Evolutionary conservation across 1,140 invertebrate species (phyloP).

Genomic region (Eumaeus atala): DNA sequence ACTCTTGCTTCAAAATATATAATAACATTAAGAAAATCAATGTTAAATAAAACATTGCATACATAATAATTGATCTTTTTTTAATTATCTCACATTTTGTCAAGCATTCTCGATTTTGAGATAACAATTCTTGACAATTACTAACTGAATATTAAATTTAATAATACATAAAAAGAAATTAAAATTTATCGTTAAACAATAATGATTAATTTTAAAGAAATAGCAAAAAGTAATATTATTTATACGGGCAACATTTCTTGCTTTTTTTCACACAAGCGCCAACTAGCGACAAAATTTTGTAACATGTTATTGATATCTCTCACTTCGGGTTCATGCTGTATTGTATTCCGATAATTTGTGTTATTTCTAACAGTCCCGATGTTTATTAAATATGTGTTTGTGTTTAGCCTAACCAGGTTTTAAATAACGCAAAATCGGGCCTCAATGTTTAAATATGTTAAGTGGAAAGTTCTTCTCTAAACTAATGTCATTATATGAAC

Average conservation of each 20-base stretch:
- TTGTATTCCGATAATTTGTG: constrained; percentile 56
- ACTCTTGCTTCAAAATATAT: too few relatives aligned
- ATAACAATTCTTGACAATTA: too few relatives aligned
- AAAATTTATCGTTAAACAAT: too few relatives aligned
- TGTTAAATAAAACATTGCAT: too few relatives aligned
- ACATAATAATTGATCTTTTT: too few relatives aligned
- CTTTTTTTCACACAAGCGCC: constrained; percentile 43
- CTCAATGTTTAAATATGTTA: constrained; percentile 63
- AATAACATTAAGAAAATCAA: too few relatives aligned
- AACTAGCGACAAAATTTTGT: constrained; percentile 51
- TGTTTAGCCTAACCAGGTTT: constrained; percentile 40
- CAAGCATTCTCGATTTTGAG: too few relatives aligned
- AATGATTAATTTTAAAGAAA: constrained; percentile 1
- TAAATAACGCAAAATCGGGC: constrained; percentile 41
- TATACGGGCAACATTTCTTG: constrained; percentile 31
- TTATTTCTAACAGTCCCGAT: constrained; percentile 46
- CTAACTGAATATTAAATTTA: not conserved
- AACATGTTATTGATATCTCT: constrained; percentile 72
- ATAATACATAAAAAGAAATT: not conserved
- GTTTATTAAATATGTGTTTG: constrained; percentile 58
- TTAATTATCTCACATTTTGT: too few relatives aligned
- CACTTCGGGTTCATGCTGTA: constrained; percentile 62
- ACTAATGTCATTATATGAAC: constrained; percentile 69
- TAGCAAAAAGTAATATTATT: not conserved
- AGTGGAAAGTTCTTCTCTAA: constrained; percentile 59